Conservation (phyloP, 2,113 vertebrate species). For the Pelusios castaneus region DNA sequence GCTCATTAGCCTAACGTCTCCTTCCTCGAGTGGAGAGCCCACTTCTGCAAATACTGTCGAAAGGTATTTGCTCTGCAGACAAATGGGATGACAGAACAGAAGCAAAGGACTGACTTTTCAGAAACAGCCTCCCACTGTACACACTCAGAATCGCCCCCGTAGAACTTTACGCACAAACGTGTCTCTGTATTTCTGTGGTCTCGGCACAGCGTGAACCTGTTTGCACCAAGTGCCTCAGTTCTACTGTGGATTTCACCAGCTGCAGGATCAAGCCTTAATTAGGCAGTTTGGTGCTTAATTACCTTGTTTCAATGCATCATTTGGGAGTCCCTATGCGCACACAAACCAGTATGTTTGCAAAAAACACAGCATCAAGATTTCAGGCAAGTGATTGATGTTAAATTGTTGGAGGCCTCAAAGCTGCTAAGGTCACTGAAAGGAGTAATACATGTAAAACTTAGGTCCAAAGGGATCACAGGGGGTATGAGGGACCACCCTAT, state of each 20-base stretch:
- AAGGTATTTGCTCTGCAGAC: not conserved
- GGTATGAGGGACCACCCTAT: too few relatives aligned
- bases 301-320: not conserved
- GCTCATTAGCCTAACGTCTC: not conserved
- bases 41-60: not conserved
- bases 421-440: not conserved
- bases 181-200: not conserved
- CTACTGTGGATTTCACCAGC: not conserved
- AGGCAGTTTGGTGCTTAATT: not conserved
- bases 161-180: not conserved
- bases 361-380: accelerated
- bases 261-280: not conserved
- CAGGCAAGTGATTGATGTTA: not conserved
- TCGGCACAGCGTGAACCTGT: not conserved
- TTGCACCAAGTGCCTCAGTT: not conserved
- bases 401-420: not conserved
- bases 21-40: not conserved
- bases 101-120: not conserved
- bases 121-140: not conserved
- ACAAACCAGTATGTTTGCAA: not conserved
- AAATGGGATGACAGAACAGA: not conserved
- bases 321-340: not conserved
- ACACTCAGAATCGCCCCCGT: accelerated
- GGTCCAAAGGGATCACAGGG: not conserved
- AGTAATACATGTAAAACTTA: not conserved